Base-by-base conservation (phyloP, 2,113 vertebrate species). In the Clinocottus analis region DNA sequence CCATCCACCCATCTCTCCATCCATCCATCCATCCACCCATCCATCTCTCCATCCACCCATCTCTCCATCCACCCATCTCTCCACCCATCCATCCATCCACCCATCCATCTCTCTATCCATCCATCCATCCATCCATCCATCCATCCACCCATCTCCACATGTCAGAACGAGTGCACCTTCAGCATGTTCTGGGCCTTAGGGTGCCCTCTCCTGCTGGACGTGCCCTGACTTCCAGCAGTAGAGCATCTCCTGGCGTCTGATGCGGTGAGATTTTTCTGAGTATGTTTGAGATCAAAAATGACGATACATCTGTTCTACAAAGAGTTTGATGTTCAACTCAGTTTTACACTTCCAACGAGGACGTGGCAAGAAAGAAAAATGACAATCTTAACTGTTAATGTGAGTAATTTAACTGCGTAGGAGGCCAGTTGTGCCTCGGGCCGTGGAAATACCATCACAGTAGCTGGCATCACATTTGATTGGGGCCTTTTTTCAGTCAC, bases 101-200 rank as follows among this genome's bases (percentile, higher is more conserved):
- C 2, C 39, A 16, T 14, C 41, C 14, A 39, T 37, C 37, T 4
- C 2, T 13, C 13, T 13, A 14, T 16, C 41, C 41, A 43, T 16
- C 14, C 41, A 16, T 3, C 14, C 13, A 16, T 12, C 13, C 14
- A 16, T 3, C 17, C 17, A 47, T 19, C 45, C 45, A 45, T 45
- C 16, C 43, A 47, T 47, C 45, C 16, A 47, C 7, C 43, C 45
- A 19, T 19, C 41, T 43, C 2, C 45, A 19, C 64, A 69, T 77
- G 53, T 60, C n/a, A 3, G 17, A 78, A 60, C 0, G 62, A 60
- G 60, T 87, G 53, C n/a, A 47, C 63, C 64, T 77, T 82, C 61
- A 56, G 59, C 75, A 41, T 82, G 56, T 82, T 77, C 61, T 75
- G 55, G 64, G 59, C 75, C 75, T 69, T 62, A 37, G 75, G 77